Conservation (phyloP, 2,888 invertebrate genomes). For the Malthinus seriepunctatus region DNA sequence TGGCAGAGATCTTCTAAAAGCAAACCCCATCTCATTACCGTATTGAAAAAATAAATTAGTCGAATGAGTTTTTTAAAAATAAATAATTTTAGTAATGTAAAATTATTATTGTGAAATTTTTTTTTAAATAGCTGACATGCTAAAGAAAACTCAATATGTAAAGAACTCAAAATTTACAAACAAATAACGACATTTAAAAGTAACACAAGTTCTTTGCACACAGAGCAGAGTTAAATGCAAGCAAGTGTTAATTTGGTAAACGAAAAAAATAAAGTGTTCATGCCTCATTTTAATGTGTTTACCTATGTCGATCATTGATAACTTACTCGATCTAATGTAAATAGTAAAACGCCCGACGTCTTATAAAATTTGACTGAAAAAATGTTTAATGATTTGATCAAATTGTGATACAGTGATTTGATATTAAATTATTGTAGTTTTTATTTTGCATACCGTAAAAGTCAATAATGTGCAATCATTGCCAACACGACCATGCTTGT, state of each 20-base stretch:
- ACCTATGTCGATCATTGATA: background rate
- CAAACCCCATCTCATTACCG: conserved; percentile 1
- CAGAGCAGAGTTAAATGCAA: conserved; percentile 44
- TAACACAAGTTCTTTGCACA: conserved; percentile 47
- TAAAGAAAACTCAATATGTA: conserved; percentile 42
- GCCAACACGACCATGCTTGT: conserved; percentile 57
- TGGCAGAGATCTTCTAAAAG: conserved; percentile 64
- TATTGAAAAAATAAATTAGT: background rate
- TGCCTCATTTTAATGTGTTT: conserved; percentile 46
- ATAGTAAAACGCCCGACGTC: background rate
- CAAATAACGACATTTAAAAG: conserved; percentile 29
- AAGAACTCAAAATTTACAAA: conserved; percentile 40
- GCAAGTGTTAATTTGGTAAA: conserved; percentile 36
- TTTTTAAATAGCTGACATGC: conserved; percentile 8
- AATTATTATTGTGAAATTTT: conserved; percentile 5
- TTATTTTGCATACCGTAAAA: conserved; percentile 48
- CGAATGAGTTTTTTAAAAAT: background rate
- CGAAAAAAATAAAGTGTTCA: conserved; percentile 33
- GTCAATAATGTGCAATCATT: conserved; percentile 54
- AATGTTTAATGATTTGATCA: too few species aligned
- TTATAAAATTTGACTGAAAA: background rate
- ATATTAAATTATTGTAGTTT: conserved; percentile 25
- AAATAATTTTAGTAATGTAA: conserved; percentile 4
- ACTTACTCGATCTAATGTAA: background rate
- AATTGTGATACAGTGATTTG: background rate